A percentile compares a stretch with the other conserved stretches of the same genome.
phyloP scores from a whole-genome alignment of 2,888 invertebrate genomes.

The Heliconius erato region DNA sequence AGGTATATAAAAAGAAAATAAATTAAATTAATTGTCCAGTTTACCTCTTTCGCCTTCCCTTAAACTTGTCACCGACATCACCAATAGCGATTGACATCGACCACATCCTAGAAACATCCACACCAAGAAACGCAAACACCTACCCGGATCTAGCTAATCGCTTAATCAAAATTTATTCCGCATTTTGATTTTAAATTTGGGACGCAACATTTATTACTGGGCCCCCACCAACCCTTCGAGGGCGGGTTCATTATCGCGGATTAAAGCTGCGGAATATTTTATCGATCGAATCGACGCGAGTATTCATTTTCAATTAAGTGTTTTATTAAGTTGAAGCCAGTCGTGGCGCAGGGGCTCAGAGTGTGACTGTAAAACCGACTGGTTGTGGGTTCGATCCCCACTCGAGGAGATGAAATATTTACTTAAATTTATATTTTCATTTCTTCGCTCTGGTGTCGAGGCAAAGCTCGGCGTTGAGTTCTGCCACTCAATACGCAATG shows the following conservation, averaged over 20 bases:
- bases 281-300: conserved; percentile 82
- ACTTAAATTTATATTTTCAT: too few relatives aligned
- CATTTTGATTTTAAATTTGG: conserved; percentile 86
- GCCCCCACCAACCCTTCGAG: conserved; percentile 83
- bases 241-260: conserved; percentile 85
- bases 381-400: too few relatives aligned
- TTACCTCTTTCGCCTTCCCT: too few relatives aligned
- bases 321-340: conserved; percentile 64
- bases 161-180: conserved; percentile 86
- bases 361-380: too few relatives aligned
- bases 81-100: background rate
- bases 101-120: conserved; percentile 45
- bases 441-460: too few relatives aligned
- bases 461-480: too few relatives aligned
- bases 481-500: too few relatives aligned
- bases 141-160: conserved; percentile 80
- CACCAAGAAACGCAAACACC: conserved; percentile 77
- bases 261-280: conserved; percentile 85
- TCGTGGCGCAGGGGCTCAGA: too few relatives aligned
- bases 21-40: too few relatives aligned
- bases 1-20: too few relatives aligned
- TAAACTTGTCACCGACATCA: conserved; percentile 23
- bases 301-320: conserved; percentile 86
- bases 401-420: too few relatives aligned
- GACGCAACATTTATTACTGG: conserved; percentile 85